Percentiles rank a stretch among this genome's conserved stretches.
These are phyloP conservation scores for Xyrichtys novacula DNA, from an alignment of 2,797 vertebrate species.

Conservation along the genomic window DNA sequence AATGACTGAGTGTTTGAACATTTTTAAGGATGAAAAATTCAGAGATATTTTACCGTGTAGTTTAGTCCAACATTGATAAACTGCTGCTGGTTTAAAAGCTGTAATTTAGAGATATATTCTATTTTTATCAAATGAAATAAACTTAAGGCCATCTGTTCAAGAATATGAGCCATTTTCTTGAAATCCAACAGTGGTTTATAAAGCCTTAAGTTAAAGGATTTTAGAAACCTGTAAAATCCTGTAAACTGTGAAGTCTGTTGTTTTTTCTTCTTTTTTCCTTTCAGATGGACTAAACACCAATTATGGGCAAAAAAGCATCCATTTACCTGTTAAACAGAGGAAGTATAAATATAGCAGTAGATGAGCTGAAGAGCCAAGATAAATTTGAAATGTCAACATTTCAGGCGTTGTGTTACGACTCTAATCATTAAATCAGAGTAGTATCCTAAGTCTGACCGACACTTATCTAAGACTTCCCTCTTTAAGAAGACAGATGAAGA, in stretches of 20 bases:
- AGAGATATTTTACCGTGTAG: too few species aligned
- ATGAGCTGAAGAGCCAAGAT: slow-evolving; percentile 10
- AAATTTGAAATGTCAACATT: slow-evolving; percentile 6
- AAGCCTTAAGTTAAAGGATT: not conserved
- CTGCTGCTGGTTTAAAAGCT: not conserved
- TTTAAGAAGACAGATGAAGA: slow-evolving; percentile 38
- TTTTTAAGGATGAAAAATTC: too few species aligned
- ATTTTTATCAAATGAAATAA: not conserved
- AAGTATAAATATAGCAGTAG: slow-evolving; percentile 1
- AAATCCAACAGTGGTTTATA: not conserved
- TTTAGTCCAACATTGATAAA: not conserved
- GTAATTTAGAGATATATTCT: not conserved
- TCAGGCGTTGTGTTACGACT: not conserved
- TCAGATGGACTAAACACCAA: not conserved
- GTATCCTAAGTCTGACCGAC: slow-evolving; percentile 42
- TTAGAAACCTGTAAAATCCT: not conserved
- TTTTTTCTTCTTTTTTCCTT: not conserved
- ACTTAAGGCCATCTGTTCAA: not conserved
- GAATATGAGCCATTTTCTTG: not conserved
- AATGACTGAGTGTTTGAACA: too few species aligned
- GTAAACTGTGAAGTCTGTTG: not conserved
- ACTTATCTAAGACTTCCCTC: not conserved
- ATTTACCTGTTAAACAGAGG: not conserved
- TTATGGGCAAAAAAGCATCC: not conserved
- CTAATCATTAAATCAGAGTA: slow-evolving; percentile 25